Conservation (phyloP, 2,888 invertebrate species). For the Rhamnusium bicolor region DNA sequence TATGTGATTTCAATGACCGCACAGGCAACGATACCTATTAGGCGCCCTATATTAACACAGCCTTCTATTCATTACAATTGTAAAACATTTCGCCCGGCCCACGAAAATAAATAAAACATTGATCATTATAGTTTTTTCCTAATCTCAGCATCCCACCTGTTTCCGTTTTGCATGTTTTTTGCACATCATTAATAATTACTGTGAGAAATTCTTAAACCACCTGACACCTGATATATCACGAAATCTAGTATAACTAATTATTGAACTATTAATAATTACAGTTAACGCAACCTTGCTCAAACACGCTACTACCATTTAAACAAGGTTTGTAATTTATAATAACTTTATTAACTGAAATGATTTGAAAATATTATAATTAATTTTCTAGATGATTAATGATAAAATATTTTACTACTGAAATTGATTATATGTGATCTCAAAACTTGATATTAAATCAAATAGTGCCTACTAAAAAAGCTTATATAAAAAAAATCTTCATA, state of each 20-base stretch:
- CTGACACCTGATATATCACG: constrained; percentile 37
- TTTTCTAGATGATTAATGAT: constrained; percentile 4
- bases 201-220: constrained; percentile 2
- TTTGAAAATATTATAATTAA: constrained; percentile 3
- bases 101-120: constrained; percentile 15
- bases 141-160: constrained; percentile 1
- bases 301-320: constrained; percentile 31
- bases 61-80: constrained; percentile 8
- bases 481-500: too few relatives aligned
- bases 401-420: background rate
- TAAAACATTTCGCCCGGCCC: constrained; percentile 15
- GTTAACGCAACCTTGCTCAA: constrained; percentile 27
- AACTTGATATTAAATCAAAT: too few relatives aligned
- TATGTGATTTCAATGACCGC: constrained; percentile 24
- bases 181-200: background rate
- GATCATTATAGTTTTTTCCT: background rate
- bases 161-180: background rate
- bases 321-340: constrained; percentile 17
- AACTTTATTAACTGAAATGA: constrained; percentile 16
- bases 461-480: too few relatives aligned
- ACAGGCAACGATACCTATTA: constrained; percentile 14
- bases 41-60: constrained; percentile 8
- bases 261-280: constrained; percentile 34
- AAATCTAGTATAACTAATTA: constrained; percentile 25
- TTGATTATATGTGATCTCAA: too few relatives aligned